These are phyloP conservation scores for Myoxocephalus aenaeus DNA, from an alignment of 2,797 vertebrate species.

Conservation along the genomic window DNA sequence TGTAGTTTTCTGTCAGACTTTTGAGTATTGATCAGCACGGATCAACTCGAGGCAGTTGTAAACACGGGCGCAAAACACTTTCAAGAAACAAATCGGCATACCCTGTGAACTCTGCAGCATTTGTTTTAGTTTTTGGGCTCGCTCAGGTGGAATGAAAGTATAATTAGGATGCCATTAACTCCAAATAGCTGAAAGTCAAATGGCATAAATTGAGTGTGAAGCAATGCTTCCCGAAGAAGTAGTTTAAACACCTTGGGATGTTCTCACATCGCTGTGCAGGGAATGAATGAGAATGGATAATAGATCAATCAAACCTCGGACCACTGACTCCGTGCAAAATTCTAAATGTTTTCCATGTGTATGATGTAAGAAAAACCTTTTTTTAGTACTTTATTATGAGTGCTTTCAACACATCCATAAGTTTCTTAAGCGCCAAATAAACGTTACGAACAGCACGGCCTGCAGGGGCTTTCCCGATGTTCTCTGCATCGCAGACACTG, in stretches of 20 bases:
- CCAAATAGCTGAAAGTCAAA: conserved; percentile 40
- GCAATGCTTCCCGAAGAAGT: conserved; percentile 27
- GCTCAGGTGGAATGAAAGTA: conserved; percentile 36
- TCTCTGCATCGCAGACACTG: too few relatives aligned
- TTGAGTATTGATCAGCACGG: conserved; percentile 11
- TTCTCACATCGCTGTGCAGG: conserved; percentile 13
- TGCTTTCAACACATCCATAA: too few relatives aligned
- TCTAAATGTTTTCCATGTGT: neutral
- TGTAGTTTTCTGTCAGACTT: neutral
- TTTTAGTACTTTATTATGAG: neutral
- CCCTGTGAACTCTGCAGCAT: neutral
- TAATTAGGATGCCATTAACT: conserved; percentile 51
- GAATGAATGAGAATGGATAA: conserved; percentile 1
- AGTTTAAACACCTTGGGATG: conserved; percentile 24
- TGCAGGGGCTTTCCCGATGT: too few relatives aligned
- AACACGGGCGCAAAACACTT: too few relatives aligned
- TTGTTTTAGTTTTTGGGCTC: conserved; percentile 5
- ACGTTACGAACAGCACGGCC: too few relatives aligned
- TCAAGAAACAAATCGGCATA: conserved; percentile 1
- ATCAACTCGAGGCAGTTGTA: neutral
- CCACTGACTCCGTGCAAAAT: neutral
- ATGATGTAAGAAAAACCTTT: neutral
- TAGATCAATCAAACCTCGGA: neutral
- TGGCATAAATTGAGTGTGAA: conserved; percentile 36
- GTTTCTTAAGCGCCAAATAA: too few relatives aligned